Percentiles rank a stretch among this genome's conserved stretches.
Conservation (phyloP, 2,888 invertebrate genomes). For the Folsomia candida region DNA sequence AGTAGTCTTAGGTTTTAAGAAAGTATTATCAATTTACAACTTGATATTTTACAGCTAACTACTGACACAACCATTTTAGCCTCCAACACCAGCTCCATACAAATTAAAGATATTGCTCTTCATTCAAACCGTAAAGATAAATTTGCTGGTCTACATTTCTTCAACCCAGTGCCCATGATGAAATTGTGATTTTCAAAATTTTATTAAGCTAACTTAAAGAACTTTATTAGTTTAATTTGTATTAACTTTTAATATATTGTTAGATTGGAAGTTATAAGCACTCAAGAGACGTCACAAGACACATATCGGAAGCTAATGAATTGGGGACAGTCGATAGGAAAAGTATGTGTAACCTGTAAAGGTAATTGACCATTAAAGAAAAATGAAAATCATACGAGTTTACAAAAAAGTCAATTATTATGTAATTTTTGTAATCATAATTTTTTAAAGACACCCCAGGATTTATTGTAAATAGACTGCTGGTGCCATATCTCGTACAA, state of each 20-base stretch:
- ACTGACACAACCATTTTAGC: conserved; percentile 57
- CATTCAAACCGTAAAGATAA: conserved; percentile 55
- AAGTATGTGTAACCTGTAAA: conserved; percentile 59
- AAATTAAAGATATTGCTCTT: conserved; percentile 58
- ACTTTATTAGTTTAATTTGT: too few species aligned
- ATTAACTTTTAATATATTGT: too few species aligned
- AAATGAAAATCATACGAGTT: too few species aligned
- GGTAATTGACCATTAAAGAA: too few species aligned
- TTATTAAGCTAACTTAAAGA: too few species aligned
- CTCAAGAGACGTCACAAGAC: conserved; percentile 57
- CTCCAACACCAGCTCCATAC: conserved; percentile 62
- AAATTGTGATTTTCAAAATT: too few species aligned
- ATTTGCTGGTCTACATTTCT: conserved; percentile 63
- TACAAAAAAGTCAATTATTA: too few species aligned
- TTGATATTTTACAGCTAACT: conserved; percentile 52
- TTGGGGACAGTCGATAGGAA: conserved; percentile 60
- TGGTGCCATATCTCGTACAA: conserved; percentile 61
- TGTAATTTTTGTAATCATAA: too few species aligned
- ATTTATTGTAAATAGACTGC: conserved; percentile 62
- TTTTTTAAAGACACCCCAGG: conserved; percentile 59
- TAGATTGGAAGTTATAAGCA: conserved; percentile 61
- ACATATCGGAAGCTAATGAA: conserved; percentile 56
- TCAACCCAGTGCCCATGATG: conserved; percentile 64
- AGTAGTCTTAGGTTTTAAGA: not conserved
- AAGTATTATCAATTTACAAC: conserved; percentile 2